Evolutionary conservation across 2,888 invertebrate genomes (phyloP).

Genomic region (Listrodromus nycthemerus): DNA sequence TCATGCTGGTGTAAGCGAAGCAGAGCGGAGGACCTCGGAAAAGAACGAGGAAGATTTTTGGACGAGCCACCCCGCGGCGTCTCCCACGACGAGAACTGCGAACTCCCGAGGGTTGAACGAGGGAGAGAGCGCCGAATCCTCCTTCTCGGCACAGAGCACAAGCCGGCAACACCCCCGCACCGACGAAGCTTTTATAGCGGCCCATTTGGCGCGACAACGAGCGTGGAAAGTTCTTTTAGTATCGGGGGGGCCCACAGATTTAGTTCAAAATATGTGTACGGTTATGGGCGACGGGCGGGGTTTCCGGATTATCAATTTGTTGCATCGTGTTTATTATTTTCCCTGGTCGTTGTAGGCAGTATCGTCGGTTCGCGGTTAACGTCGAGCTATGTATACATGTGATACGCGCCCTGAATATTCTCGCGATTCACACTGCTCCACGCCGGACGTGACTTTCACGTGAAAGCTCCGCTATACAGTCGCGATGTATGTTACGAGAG

Average conservation of each 20-base stretch:
- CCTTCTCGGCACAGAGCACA: constrained; percentile 59
- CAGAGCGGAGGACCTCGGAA: neutral
- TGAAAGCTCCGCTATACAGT: constrained; percentile 26
- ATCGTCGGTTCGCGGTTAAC: constrained; percentile 30
- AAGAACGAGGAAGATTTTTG: constrained; percentile 51
- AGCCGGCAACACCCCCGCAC: constrained; percentile 39
- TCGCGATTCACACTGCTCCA: constrained; percentile 55
- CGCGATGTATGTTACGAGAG: constrained; percentile 57
- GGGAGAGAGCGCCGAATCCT: constrained; percentile 26
- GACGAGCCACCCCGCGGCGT: constrained; percentile 41
- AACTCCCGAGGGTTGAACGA: constrained; percentile 52
- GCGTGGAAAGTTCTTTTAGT: constrained; percentile 84
- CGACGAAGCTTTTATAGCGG: constrained; percentile 82
- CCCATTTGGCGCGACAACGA: constrained; percentile 85
- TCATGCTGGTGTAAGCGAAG: neutral
- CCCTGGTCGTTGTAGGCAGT: constrained; percentile 56
- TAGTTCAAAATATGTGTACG: constrained; percentile 81
- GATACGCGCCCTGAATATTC: constrained; percentile 60
- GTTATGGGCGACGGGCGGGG: constrained; percentile 75
- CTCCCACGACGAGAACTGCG: constrained; percentile 38
- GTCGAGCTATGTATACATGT: constrained; percentile 19
- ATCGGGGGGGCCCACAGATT: constrained; percentile 80
- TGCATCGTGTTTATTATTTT: constrained; percentile 82
- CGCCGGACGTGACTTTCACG: constrained; percentile 65
- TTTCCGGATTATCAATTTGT: constrained; percentile 84